A percentile compares a stretch with the other conserved stretches of the same genome.
Evolutionary conservation across 2,113 vertebrate species (phyloP).

Genomic region (Tonatia bakeri): DNA sequence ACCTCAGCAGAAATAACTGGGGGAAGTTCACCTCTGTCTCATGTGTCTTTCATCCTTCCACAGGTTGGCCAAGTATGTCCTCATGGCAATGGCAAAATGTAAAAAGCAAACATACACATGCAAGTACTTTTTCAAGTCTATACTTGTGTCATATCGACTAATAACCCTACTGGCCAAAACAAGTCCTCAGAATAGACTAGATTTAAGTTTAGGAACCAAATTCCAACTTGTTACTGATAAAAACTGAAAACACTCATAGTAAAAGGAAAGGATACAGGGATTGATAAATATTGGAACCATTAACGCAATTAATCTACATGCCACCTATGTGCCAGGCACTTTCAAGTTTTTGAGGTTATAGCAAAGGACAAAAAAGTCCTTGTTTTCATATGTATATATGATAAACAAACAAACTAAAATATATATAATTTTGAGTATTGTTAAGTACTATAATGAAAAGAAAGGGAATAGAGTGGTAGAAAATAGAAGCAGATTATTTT

Average conservation of each 20-base stretch:
- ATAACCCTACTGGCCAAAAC: not conserved
- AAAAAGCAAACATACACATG: not conserved
- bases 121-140: not conserved
- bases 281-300: not conserved
- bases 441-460: not conserved
- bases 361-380: not conserved
- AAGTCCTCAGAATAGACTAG: not conserved
- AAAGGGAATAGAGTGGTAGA: not conserved
- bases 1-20: not conserved
- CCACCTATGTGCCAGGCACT: not conserved
- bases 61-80: not conserved
- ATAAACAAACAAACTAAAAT: not conserved
- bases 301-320: not conserved
- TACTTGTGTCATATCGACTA: not conserved
- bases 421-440: not conserved
- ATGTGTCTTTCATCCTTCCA: not conserved
- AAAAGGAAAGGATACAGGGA: not conserved
- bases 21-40: not conserved
- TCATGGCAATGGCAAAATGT: not conserved
- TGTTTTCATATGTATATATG: not conserved
- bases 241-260: not conserved
- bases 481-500: not conserved
- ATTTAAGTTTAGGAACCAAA: not conserved
- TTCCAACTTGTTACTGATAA: not conserved
- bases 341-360: not conserved